Base-by-base conservation (phyloP, 1,140 invertebrate genomes). In the Vanessa atalanta region DNA sequence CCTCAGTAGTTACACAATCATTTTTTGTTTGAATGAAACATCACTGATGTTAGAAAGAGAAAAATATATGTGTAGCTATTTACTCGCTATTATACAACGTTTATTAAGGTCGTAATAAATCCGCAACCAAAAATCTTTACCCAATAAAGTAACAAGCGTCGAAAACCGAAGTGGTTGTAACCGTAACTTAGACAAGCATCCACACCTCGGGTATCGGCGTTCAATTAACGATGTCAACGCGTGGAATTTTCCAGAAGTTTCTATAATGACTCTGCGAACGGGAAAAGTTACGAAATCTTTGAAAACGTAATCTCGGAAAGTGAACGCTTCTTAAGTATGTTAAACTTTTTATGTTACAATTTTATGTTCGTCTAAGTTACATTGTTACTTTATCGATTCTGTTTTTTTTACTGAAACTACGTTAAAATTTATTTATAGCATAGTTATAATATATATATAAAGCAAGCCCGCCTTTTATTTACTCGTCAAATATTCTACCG, bases 151-250 rank as follows among this genome's bases (percentile, higher is more conserved):
- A 67, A n/a, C 3, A 20, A 63, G 69, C 47, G 70, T 70, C 20
- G 67, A 61, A 73, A 67, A 37, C 43, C 51, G 63, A 73, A 77
- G 71, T 70, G 68, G 48, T 55, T 31, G 61, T 65, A 63, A 72
- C 51, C 76, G 64, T 72, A 70, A 75, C 65, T 78, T 47, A 43
- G 48, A 48, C 31, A 20, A 47, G 47, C 72, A 70, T 60, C 55
- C 20, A 75, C 71, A 72, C 73, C 63, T 63, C 65, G 57, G 66
- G 68, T 79, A 79, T 76, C 71, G 64, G 68, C 64, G 64, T 76
- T 76, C 77, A 76, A 76, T 76, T 76, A 76, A 76, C 72, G 65
- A 65, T 79, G 77, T 76, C 77, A 66, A 64, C 77, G 73, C 67
- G 57, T 64, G 47, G 65, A 77, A 74, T 73, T 74, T 43, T 65